phyloP scores from a whole-genome alignment of 2,797 vertebrate species.

The Helarctos malayanus region DNA sequence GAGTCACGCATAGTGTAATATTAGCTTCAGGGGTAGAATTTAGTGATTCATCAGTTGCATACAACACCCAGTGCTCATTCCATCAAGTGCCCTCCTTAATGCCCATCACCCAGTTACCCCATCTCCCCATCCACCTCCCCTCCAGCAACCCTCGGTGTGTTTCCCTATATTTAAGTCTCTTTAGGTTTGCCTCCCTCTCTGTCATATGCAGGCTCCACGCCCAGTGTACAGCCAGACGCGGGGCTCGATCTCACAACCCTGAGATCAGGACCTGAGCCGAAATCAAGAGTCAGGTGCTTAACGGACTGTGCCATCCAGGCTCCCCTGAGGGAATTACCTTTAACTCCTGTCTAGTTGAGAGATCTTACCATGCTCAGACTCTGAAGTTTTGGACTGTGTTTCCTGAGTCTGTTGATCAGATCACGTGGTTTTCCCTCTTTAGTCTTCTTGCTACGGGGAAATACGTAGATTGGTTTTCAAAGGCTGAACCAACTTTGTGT shows the following conservation, averaged over 20 bases:
- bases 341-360: not conserved
- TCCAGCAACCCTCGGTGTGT: not conserved
- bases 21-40: not conserved
- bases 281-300: not conserved
- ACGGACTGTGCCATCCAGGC: not conserved
- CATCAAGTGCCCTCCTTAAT: not conserved
- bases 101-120: not conserved
- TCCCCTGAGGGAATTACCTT: not conserved
- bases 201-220: not conserved
- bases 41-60: not conserved
- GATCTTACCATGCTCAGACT: not conserved
- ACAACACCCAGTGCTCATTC: not conserved
- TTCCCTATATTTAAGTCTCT: not conserved
- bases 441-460: not conserved
- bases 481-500: not conserved
- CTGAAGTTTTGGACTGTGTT: not conserved
- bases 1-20: not conserved
- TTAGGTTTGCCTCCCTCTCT: not conserved
- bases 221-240: not conserved
- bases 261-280: not conserved
- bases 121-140: not conserved
- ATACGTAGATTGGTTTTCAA: not conserved
- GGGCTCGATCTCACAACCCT: not conserved
- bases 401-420: not conserved
- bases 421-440: not conserved